Evolutionary conservation across 2,797 vertebrate species (phyloP).

Genomic region (Telmatherina bonti): DNA sequence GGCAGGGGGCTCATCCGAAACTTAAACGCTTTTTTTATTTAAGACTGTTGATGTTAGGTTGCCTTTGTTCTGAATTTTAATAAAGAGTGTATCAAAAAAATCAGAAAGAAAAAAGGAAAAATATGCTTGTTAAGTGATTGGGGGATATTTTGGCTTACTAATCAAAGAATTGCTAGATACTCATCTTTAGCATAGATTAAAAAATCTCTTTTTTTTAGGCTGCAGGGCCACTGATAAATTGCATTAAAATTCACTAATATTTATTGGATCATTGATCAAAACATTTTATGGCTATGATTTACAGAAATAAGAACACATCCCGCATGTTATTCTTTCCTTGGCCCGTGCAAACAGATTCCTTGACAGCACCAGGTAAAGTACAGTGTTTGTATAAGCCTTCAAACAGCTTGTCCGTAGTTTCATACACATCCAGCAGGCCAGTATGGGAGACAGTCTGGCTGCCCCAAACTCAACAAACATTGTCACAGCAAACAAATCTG

Average conservation of each 20-base stretch:
- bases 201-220: constrained; percentile 48
- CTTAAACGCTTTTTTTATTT: too few relatives aligned
- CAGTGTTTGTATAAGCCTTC: constrained; percentile 69
- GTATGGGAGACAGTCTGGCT: constrained; percentile 77
- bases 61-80: too few relatives aligned
- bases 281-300: constrained; percentile 52
- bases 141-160: constrained; percentile 32
- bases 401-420: constrained; percentile 73
- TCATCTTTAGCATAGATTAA: constrained; percentile 53
- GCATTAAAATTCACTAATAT: neutral
- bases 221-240: constrained; percentile 21
- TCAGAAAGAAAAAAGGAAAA: neutral
- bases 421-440: constrained; percentile 72
- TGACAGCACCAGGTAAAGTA: constrained; percentile 65
- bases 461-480: constrained; percentile 80
- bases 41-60: too few relatives aligned
- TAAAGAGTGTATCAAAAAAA: too few relatives aligned
- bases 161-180: constrained; percentile 59
- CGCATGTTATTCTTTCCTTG: constrained; percentile 72
- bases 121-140: constrained; percentile 40
- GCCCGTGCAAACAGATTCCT: constrained; percentile 53
- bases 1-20: too few relatives aligned
- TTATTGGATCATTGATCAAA: constrained; percentile 53
- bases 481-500: constrained; percentile 83
- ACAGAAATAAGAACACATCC: constrained; percentile 66